Evolutionary conservation across 2,113 vertebrate species (phyloP).

Genomic region (Protobothrops mucrosquamatus): DNA sequence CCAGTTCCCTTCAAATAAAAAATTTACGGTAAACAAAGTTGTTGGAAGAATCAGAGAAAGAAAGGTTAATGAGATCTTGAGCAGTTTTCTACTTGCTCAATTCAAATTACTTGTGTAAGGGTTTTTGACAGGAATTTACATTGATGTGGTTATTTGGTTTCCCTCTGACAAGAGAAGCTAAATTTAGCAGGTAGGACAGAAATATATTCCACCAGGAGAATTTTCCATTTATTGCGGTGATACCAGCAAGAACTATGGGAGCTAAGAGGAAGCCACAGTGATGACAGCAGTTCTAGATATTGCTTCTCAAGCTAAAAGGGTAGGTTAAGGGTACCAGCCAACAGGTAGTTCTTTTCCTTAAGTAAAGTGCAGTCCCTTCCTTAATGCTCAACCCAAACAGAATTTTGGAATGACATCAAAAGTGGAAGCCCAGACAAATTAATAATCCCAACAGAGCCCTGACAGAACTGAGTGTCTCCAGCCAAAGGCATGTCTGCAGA

Average conservation of each 20-base stretch:
- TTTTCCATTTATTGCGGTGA: constrained; percentile 41
- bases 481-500: no score
- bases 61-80: neutral
- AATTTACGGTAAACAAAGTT: neutral
- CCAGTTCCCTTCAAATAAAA: neutral
- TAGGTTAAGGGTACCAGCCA: neutral
- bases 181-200: constrained; percentile 51
- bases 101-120: neutral
- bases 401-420: neutral
- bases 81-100: neutral
- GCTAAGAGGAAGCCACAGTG: neutral
- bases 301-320: neutral
- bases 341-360: neutral
- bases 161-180: constrained; percentile 49
- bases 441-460: neutral
- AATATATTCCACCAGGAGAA: constrained; percentile 39
- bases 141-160: constrained; percentile 34
- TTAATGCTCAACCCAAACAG: neutral
- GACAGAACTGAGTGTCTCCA: neutral
- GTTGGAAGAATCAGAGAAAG: neutral
- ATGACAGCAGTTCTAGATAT: neutral
- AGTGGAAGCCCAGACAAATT: neutral
- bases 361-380: neutral
- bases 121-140: constrained; percentile 9
- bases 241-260: neutral